Conservation (phyloP, 2,797 vertebrate genomes). For the Hydrocynus forskahlii region DNA sequence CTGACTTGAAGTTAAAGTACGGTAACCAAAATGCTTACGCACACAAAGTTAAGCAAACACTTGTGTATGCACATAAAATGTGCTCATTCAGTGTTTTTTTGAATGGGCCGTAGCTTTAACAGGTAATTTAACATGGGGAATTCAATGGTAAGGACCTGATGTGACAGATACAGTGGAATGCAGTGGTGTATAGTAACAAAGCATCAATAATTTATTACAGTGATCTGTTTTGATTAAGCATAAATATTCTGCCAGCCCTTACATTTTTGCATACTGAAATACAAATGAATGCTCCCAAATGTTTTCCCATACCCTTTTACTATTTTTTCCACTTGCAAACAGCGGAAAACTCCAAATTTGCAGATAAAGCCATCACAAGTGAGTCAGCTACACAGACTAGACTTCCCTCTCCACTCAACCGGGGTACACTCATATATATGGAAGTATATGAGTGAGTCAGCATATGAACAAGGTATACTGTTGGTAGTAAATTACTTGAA, state of each 20-base stretch:
- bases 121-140: constrained; percentile 37
- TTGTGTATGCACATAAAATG: neutral
- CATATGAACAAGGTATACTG: neutral
- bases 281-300: neutral
- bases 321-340: neutral
- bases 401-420: neutral
- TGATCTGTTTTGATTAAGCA: neutral
- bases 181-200: neutral
- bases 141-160: neutral
- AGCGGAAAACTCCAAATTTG: neutral
- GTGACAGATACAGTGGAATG: constrained; percentile 44
- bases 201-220: neutral
- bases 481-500: neutral
- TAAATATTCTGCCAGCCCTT: neutral
- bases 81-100: constrained; percentile 32
- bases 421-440: neutral
- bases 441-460: neutral
- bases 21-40: neutral
- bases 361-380: neutral
- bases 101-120: constrained; percentile 31
- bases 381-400: neutral
- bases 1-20: constrained; percentile 2
- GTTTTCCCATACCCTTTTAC: neutral
- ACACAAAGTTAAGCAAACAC: neutral
- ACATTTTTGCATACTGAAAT: neutral